These are phyloP conservation scores for Seira sanloemensis DNA, from an alignment of 2,888 invertebrate genomes.

Conservation along the genomic window DNA sequence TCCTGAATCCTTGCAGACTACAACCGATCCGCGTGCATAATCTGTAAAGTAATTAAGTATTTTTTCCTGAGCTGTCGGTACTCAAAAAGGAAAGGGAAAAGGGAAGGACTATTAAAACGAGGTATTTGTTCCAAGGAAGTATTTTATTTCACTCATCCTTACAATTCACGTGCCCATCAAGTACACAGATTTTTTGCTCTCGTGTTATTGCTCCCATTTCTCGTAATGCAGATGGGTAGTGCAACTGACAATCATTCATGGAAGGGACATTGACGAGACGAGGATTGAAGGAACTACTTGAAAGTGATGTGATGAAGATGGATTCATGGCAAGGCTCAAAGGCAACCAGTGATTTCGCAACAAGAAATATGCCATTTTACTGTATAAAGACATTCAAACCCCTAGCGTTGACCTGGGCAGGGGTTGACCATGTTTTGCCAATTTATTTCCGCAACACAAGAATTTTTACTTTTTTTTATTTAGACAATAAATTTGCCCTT, in stretches of 20 bases:
- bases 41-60: not conserved
- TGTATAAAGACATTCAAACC: no score
- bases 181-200: slow-evolving; percentile 6
- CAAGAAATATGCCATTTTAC: no score
- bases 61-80: slow-evolving; percentile 10
- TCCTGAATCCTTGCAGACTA: slow-evolving; percentile 32
- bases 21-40: slow-evolving; percentile 31
- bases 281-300: not conserved
- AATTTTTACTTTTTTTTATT: no score
- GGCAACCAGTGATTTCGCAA: no score
- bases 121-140: slow-evolving; percentile 64
- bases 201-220: slow-evolving; percentile 50
- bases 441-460: no score
- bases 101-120: slow-evolving; percentile 48
- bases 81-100: slow-evolving; percentile 6
- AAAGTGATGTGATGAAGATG: not conserved
- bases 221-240: not conserved
- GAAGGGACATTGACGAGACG: not conserved
- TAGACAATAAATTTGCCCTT: no score
- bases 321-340: no score
- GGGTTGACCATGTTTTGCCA: no score
- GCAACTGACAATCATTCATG: not conserved
- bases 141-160: not conserved
- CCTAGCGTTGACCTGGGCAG: no score
- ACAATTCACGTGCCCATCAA: not conserved